A percentile compares a stretch with the other conserved stretches of the same genome.
These are phyloP conservation scores for Homarus gammarus DNA, from an alignment of 2,888 invertebrate genomes.

Conservation along the genomic window DNA sequence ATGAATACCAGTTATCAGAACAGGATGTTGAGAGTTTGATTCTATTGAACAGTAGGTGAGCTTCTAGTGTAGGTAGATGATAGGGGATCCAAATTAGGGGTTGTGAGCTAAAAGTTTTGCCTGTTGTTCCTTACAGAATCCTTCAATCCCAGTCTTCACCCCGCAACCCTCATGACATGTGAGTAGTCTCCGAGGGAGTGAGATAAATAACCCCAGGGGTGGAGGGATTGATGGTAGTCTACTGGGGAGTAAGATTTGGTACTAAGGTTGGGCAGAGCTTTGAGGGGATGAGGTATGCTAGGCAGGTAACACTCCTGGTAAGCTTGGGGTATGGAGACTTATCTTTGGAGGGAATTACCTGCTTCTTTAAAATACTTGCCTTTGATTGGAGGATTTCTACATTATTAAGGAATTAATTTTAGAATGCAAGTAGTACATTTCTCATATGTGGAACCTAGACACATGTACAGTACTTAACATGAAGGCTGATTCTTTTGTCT, in stretches of 20 bases:
- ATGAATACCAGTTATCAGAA: background rate
- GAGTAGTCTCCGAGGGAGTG: slow-evolving; percentile 58
- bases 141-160: slow-evolving; percentile 75
- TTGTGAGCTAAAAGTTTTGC: slow-evolving; percentile 47
- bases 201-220: slow-evolving; percentile 26
- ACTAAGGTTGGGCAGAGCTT: background rate
- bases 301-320: background rate
- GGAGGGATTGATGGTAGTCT: slow-evolving; percentile 32
- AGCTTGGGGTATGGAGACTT: background rate
- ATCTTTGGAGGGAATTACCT: background rate
- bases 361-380: too few relatives aligned
- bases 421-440: too few relatives aligned
- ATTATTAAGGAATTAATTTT: background rate
- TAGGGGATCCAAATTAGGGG: slow-evolving; percentile 22
- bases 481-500: too few relatives aligned
- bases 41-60: background rate
- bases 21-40: background rate
- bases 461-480: too few relatives aligned
- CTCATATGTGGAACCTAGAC: too few relatives aligned
- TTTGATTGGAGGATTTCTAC: background rate
- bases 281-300: too few relatives aligned
- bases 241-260: background rate
- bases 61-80: slow-evolving; percentile 11
- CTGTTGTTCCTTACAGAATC: slow-evolving; percentile 74
- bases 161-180: slow-evolving; percentile 75